Evolutionary conservation across 2,888 invertebrate species (phyloP).

Genomic region (Thera obeliscata): DNA sequence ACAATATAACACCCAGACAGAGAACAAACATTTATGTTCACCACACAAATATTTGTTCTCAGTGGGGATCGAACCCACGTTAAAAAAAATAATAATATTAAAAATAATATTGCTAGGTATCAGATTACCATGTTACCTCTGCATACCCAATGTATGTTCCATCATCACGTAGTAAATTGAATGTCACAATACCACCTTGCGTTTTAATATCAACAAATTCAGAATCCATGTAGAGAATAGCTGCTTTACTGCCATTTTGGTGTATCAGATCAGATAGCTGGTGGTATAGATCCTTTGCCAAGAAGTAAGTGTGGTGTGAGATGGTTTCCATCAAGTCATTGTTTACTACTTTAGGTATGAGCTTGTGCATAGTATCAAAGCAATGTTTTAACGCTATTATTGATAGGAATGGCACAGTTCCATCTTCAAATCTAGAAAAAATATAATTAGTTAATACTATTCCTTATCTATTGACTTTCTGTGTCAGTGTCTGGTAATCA

Average conservation of each 20-base stretch:
- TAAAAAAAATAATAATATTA: too few species aligned
- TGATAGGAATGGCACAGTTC: constrained; percentile 94
- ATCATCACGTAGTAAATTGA: constrained; percentile 92
- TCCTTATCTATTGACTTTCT: not conserved
- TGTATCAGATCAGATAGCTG: constrained; percentile 87
- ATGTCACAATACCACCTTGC: constrained; percentile 95
- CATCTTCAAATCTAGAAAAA: constrained; percentile 95
- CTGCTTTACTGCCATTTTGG: constrained; percentile 88
- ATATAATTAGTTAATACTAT: not conserved
- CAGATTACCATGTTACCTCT: constrained; percentile 85
- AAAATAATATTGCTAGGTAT: not conserved
- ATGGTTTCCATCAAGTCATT: constrained; percentile 85
- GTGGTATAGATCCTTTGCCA: constrained; percentile 90
- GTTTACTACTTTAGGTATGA: constrained; percentile 83
- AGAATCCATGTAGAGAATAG: constrained; percentile 89
- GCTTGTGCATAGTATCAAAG: constrained; percentile 88
- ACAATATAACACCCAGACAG: too few species aligned
- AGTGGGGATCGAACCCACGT: too few species aligned
- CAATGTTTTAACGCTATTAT: constrained; percentile 93
- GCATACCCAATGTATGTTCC: constrained; percentile 94
- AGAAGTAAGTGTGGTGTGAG: constrained; percentile 88
- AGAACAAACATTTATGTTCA: too few species aligned
- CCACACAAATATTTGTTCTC: too few species aligned
- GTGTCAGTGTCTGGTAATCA: not conserved
- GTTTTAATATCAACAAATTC: constrained; percentile 84